These are phyloP conservation scores for Dicycla oo DNA, from an alignment of 2,888 invertebrate species.

Conservation along the genomic window DNA sequence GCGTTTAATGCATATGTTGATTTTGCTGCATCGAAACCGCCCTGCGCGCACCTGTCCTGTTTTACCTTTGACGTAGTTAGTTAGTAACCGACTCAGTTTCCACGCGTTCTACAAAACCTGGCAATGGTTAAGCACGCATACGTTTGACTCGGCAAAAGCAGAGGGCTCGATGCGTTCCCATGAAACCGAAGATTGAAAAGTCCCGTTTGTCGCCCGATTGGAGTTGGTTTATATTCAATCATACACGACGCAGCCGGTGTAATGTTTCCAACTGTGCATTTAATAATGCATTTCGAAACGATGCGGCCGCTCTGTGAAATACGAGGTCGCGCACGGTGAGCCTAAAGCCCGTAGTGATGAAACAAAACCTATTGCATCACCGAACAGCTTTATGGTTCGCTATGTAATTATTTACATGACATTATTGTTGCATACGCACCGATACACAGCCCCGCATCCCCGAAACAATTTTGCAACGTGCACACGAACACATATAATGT, in stretches of 20 bases:
- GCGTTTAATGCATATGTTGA: slow-evolving; percentile 76
- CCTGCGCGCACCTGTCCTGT: slow-evolving; percentile 78
- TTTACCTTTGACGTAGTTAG: slow-evolving; percentile 71
- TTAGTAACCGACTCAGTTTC: slow-evolving; percentile 25
- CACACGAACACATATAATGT: slow-evolving; percentile 68
- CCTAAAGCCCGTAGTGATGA: slow-evolving; percentile 86
- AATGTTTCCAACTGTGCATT: slow-evolving; percentile 87
- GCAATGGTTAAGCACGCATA: not conserved
- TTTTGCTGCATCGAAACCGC: slow-evolving; percentile 73
- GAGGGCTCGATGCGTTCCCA: slow-evolving; percentile 68
- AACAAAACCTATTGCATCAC: slow-evolving; percentile 88
- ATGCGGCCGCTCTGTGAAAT: slow-evolving; percentile 87
- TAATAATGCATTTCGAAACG: slow-evolving; percentile 89
- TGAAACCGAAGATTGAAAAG: slow-evolving; percentile 66
- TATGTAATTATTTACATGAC: slow-evolving; percentile 88
- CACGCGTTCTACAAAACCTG: slow-evolving; percentile 6
- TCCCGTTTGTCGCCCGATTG: slow-evolving; percentile 67
- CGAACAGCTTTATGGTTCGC: slow-evolving; percentile 85
- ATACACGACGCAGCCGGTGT: slow-evolving; percentile 73
- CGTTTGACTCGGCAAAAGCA: slow-evolving; percentile 33
- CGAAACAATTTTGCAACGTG: slow-evolving; percentile 73
- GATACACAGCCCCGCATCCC: slow-evolving; percentile 62
- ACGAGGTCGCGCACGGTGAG: slow-evolving; percentile 87
- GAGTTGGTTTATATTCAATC: slow-evolving; percentile 81
- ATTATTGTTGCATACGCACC: slow-evolving; percentile 80